These are phyloP conservation scores for Poliocrania exsul DNA, from an alignment of 2,797 vertebrate species.

Conservation along the genomic window DNA sequence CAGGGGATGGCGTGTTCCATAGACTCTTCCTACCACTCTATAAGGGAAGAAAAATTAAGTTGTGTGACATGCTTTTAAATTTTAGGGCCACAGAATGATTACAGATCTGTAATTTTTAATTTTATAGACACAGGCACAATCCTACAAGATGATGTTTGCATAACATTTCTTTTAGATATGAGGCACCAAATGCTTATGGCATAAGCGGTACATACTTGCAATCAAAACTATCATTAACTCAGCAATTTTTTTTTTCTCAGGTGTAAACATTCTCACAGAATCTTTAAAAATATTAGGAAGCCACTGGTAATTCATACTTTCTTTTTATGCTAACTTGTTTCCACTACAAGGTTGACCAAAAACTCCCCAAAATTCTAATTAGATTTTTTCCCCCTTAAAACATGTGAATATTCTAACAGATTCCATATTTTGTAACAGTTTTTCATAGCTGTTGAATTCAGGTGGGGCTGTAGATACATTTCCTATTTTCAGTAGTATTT, in stretches of 20 bases:
- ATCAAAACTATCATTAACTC: neutral
- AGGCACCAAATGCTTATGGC: neutral
- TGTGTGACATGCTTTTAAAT: neutral
- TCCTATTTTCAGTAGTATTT: neutral
- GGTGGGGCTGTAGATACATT: fast-evolving
- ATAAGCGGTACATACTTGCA: neutral
- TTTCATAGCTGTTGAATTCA: neutral
- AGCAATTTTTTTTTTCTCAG: neutral
- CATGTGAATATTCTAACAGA: neutral
- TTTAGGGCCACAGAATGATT: neutral
- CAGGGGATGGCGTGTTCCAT: neutral
- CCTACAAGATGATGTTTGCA: neutral
- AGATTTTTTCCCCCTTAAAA: neutral
- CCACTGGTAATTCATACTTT: neutral
- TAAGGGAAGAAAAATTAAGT: neutral
- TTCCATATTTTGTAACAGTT: neutral
- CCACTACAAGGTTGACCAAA: neutral
- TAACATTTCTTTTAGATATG: neutral
- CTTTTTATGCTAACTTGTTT: neutral
- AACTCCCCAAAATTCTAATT: neutral
- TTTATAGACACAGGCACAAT: neutral
- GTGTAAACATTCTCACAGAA: neutral
- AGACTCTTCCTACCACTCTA: neutral
- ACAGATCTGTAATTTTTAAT: neutral
- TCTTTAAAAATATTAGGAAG: neutral